Evolutionary conservation across 2,888 invertebrate species (phyloP).

Genomic region (Stenodera caucasica): DNA sequence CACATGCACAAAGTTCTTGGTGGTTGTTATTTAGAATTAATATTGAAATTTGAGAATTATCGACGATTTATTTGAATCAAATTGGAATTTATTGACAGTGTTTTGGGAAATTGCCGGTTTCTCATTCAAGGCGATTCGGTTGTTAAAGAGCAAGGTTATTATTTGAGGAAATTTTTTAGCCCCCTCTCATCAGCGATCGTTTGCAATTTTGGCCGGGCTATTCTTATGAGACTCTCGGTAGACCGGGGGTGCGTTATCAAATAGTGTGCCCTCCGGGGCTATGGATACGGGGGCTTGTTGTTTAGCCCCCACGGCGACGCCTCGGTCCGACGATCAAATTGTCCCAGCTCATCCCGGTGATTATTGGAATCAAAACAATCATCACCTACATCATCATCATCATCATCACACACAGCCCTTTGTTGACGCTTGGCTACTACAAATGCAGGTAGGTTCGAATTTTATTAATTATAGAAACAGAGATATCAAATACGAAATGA

Average conservation of each 20-base stretch:
- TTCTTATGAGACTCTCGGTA: slow-evolving; percentile 29
- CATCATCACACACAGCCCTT: slow-evolving; percentile 45
- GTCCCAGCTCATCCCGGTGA: slow-evolving; percentile 52
- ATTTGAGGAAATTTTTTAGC: slow-evolving; percentile 2
- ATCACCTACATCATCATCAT: slow-evolving; percentile 11
- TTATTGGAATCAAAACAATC: slow-evolving; percentile 52
- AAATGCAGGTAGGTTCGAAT: slow-evolving; percentile 48
- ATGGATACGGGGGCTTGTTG: slow-evolving; percentile 55
- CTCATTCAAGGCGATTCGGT: slow-evolving; percentile 24
- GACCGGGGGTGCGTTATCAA: slow-evolving; percentile 31
- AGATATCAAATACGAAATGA: neutral
- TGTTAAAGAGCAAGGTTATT: slow-evolving; percentile 24
- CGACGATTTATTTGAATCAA: neutral
- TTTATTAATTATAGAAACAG: neutral
- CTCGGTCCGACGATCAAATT: slow-evolving; percentile 54
- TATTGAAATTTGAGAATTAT: neutral
- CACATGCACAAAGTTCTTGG: slow-evolving; percentile 8
- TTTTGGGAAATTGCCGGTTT: no score
- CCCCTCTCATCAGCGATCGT: neutral
- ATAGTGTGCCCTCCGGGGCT: slow-evolving; percentile 46
- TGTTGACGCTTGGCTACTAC: slow-evolving; percentile 53
- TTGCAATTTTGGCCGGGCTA: slow-evolving; percentile 7
- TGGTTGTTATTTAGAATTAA: slow-evolving; percentile 3
- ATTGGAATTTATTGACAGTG: no score
- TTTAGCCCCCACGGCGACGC: slow-evolving; percentile 51